phyloP scores from a whole-genome alignment of 2,888 invertebrate genomes.

The Chesias legatella region DNA sequence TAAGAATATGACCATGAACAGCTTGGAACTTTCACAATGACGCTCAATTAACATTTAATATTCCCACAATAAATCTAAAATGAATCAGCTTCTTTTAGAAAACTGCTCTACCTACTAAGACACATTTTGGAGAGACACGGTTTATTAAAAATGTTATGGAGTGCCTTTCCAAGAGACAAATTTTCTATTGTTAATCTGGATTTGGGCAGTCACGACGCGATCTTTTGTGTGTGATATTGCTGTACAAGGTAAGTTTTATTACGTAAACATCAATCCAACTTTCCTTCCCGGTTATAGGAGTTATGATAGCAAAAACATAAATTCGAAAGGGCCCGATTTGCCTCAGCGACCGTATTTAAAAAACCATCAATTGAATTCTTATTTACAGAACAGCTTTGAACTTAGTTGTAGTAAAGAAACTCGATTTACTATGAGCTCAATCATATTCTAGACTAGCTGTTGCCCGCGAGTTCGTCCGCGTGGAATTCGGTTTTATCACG shows the following conservation, averaged over 20 bases:
- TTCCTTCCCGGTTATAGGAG: slow-evolving; percentile 48
- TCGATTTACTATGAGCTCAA: too few species aligned
- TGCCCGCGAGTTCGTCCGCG: too few species aligned
- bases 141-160: slow-evolving; percentile 2
- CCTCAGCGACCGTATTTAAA: slow-evolving; percentile 13
- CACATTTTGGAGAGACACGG: too few species aligned
- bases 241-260: slow-evolving; percentile 28
- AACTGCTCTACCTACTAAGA: not conserved
- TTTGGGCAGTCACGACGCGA: slow-evolving; percentile 24
- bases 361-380: not conserved
- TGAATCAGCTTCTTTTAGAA: too few species aligned
- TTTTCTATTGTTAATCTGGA: slow-evolving; percentile 29
- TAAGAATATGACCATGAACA: too few species aligned
- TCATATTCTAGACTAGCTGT: too few species aligned
- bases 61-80: too few species aligned
- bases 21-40: too few species aligned
- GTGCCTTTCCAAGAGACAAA: slow-evolving; percentile 12
- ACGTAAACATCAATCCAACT: slow-evolving; percentile 49
- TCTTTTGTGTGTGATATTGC: slow-evolving; percentile 23
- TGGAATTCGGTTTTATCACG: too few species aligned
- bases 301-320: slow-evolving; percentile 45
- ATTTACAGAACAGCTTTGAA: too few species aligned
- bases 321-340: slow-evolving; percentile 36
- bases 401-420: too few species aligned
- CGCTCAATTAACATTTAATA: too few species aligned